Base-by-base conservation (phyloP, 2,888 invertebrate genomes). In the Melolontha melolontha region DNA sequence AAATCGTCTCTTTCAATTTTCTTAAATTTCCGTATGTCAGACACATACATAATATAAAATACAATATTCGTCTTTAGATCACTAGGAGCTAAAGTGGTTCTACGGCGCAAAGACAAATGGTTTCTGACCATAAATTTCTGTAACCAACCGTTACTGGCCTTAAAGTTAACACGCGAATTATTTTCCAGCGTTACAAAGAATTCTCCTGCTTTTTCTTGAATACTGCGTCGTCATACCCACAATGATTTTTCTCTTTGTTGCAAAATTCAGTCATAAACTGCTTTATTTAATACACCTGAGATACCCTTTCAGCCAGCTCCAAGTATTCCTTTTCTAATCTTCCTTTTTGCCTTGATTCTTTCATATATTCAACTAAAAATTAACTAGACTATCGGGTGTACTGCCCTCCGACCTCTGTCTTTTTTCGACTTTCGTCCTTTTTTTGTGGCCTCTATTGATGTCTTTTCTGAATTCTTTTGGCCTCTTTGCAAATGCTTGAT, bases 41-140 rank as follows among this genome's bases (percentile, higher is more conserved):
- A 44, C 44, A 29, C 51, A 29, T 6, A 51, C 51, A 51, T 51
- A 51, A 51, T 51, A 14, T 51, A 29, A 51, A 29, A 51, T 29
- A n/a, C 51, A 29, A 51, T 51, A 5, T 51, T 51, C 12, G 27
- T 51, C n/a, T 29, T 51, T n/a, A 29, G 41, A 57, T 42, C 22
- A 40, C 40, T 57, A 22, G 6, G 41, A 41, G 57, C 41, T 10
- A 57, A 42, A 42, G 40, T 57, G 41, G 41, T 57, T 41, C 14
- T 10, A 42, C 41, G 41, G 22, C 40, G 57, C 8, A 57, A 41
- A 57, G 57, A n/a, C 57, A 40, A 44, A 41, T n/a, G 42, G 22
- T 57, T 2, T 12, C 40, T 41, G 6, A 44, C 12, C 42, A 41
- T 57, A 41, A 41, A 14, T 44, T 44, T 57, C 42, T 44, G 42